phyloP scores from a whole-genome alignment of 30 jellyfish, hydroid and myxozoan species.

The Sanderia malayensis region DNA sequence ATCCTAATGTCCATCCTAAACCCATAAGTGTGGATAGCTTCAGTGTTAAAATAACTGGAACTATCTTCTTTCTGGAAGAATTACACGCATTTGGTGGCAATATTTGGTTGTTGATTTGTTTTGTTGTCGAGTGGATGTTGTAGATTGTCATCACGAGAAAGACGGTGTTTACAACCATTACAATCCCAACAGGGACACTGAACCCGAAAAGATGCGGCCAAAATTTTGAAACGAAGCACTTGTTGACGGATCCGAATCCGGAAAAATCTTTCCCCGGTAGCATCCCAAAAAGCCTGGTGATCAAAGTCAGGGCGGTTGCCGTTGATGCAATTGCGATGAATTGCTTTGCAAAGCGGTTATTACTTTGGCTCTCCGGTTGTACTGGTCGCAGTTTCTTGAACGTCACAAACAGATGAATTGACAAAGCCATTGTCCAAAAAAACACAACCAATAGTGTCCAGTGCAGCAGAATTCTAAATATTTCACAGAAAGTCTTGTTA shows the following conservation, averaged over 20 bases:
- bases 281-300: not conserved
- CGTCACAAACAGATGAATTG: slow-evolving; percentile 43
- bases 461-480: slow-evolving; percentile 38
- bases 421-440: slow-evolving; percentile 42
- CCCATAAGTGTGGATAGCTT: slow-evolving; percentile 20
- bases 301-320: slow-evolving; percentile 3
- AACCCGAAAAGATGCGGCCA: slow-evolving; percentile 32
- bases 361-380: slow-evolving; percentile 1
- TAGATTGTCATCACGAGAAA: slow-evolving; percentile 2
- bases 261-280: not conserved
- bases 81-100: not conserved
- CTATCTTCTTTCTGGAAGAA: slow-evolving; percentile 12
- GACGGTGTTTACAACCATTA: not conserved
- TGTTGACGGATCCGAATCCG: slow-evolving; percentile 11
- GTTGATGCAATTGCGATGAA: not conserved
- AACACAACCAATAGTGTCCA: slow-evolving; percentile 43
- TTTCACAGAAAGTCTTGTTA: slow-evolving; percentile 15
- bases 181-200: not conserved
- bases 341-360: slow-evolving; percentile 6
- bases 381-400: slow-evolving; percentile 15
- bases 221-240: slow-evolving; percentile 9
- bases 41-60: not conserved
- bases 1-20: slow-evolving; percentile 34
- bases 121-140: slow-evolving; percentile 2
- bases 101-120: not conserved